Percentiles rank a stretch among this genome's conserved stretches.
These are phyloP conservation scores for Umimayanthus kanabou DNA, from an alignment of 92 coral and sea anemone genomes.

Conservation along the genomic window DNA sequence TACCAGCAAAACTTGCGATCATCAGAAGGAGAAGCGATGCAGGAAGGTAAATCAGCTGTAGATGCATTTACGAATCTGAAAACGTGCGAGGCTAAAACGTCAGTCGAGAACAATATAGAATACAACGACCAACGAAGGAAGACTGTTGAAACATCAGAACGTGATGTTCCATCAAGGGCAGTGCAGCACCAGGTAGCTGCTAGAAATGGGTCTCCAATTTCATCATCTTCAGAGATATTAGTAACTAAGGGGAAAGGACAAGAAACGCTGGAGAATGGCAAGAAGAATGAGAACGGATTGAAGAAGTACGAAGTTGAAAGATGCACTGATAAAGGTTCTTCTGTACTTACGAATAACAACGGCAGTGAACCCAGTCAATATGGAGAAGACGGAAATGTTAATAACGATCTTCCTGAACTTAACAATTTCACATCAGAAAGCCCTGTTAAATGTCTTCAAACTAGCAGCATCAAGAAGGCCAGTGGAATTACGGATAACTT, in stretches of 20 bases:
- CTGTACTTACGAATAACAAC: neutral
- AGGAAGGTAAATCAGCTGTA: neutral
- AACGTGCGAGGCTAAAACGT: no score
- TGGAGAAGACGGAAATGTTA: neutral
- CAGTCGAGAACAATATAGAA: neutral
- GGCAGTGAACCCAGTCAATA: neutral
- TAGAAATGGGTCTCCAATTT: no score
- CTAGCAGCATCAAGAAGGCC: neutral
- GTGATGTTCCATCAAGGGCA: no score
- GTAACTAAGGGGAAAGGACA: neutral
- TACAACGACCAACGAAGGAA: neutral
- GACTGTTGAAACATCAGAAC: neutral
- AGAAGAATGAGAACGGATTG: neutral
- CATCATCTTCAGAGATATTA: no score
- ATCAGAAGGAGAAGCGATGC: neutral
- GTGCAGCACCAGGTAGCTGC: no score
- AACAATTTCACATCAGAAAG: neutral
- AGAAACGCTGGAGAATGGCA: neutral
- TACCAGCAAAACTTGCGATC: neutral
- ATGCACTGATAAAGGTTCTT: no score
- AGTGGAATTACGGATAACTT: no score
- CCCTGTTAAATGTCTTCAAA: neutral
- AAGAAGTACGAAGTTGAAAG: neutral
- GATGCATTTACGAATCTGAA: neutral
- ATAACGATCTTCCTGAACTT: neutral